Conservation (phyloP, 37 sponge, comb jelly and placozoan genomes). For the Dysidea cf. avara region DNA sequence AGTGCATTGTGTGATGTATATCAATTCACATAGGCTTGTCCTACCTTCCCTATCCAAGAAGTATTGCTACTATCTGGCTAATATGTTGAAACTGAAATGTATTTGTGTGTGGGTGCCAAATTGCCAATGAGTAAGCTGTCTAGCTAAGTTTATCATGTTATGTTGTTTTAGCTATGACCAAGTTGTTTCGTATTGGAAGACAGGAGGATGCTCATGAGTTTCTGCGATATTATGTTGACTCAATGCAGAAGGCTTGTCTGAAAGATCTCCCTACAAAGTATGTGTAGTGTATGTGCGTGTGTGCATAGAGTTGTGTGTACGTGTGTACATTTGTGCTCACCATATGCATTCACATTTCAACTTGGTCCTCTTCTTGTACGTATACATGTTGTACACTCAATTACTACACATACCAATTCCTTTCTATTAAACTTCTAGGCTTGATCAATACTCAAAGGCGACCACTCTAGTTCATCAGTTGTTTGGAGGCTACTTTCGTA, state of each 20-base stretch:
- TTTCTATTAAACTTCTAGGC: slow-evolving; percentile 15
- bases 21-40: too few species aligned
- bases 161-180: too few species aligned
- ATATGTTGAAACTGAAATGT: too few species aligned
- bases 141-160: too few species aligned
- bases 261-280: slow-evolving; percentile 51
- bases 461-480: slow-evolving; percentile 91
- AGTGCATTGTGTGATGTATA: too few species aligned
- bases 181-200: slow-evolving; percentile 81
- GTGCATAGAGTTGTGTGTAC: not conserved
- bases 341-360: not conserved
- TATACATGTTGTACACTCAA: too few species aligned
- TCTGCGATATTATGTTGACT: slow-evolving; percentile 88
- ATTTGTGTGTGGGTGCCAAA: too few species aligned
- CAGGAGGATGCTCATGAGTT: slow-evolving; percentile 99
- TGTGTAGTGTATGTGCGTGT: not conserved
- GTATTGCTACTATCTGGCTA: too few species aligned
- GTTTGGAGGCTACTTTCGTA: slow-evolving; percentile 94
- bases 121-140: too few species aligned
- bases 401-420: too few species aligned
- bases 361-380: not conserved
- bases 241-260: slow-evolving; percentile 86
- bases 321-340: not conserved
- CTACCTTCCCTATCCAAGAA: too few species aligned
- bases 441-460: slow-evolving; percentile 72